Evolutionary conservation across 1,140 invertebrate genomes (phyloP).

Genomic region (Episyrphus balteatus): DNA sequence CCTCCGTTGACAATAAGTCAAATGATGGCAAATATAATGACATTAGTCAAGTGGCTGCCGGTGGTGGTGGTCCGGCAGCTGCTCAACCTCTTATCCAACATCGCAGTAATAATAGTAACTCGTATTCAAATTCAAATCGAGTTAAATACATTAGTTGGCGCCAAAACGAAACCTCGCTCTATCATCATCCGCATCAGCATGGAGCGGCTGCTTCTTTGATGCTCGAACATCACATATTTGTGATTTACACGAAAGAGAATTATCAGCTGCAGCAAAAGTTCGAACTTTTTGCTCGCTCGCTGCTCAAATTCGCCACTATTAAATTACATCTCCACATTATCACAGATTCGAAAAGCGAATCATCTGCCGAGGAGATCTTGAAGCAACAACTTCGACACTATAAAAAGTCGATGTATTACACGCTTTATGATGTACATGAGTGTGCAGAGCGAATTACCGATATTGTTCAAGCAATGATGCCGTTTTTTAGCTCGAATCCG

Average conservation of each 20-base stretch:
- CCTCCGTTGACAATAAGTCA: not conserved
- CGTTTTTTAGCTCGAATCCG: slow-evolving; percentile 63
- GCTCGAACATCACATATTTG: slow-evolving; percentile 15
- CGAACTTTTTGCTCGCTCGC: slow-evolving; percentile 44
- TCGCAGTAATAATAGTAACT: not conserved
- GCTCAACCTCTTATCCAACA: not conserved
- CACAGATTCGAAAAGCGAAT: slow-evolving; percentile 50
- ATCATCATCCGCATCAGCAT: too few relatives aligned
- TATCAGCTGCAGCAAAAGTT: slow-evolving; percentile 49
- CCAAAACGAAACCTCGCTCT: too few relatives aligned
- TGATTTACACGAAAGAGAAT: slow-evolving; percentile 37
- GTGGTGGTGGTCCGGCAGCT: not conserved
- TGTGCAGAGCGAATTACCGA: slow-evolving; percentile 48
- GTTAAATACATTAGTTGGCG: too few relatives aligned
- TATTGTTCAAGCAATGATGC: slow-evolving; percentile 57
- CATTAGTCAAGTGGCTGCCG: too few relatives aligned
- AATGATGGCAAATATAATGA: not conserved
- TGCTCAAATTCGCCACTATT: slow-evolving; percentile 41
- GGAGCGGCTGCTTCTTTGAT: too few relatives aligned
- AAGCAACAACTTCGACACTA: slow-evolving; percentile 36
- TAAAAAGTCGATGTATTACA: slow-evolving; percentile 39
- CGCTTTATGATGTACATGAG: slow-evolving; percentile 50
- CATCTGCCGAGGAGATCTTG: slow-evolving; percentile 46
- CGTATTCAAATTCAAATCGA: not conserved
- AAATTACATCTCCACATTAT: slow-evolving; percentile 56